Conservation (phyloP, 2,888 invertebrate genomes). For the Ceriagrion tenellum region DNA sequence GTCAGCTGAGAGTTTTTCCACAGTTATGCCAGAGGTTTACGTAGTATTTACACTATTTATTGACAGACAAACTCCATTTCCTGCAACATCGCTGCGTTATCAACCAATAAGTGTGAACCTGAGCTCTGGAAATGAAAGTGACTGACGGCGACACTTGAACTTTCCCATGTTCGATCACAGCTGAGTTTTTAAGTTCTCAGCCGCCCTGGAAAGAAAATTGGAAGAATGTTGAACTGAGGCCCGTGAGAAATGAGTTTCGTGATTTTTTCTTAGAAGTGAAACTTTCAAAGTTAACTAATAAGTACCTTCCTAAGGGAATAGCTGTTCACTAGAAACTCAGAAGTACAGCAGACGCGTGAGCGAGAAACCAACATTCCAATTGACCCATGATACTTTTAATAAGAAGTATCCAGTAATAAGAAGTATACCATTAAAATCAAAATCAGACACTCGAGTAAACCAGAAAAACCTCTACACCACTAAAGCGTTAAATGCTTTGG, state of each 20-base stretch:
- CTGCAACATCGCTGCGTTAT: not conserved
- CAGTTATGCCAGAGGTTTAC: too few species aligned
- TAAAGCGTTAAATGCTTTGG: too few species aligned
- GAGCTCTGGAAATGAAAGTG: not conserved
- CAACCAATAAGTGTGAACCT: too few species aligned
- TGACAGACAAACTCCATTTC: not conserved
- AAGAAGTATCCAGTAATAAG: too few species aligned
- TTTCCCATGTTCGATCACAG: conserved; percentile 13
- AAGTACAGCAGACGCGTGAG: too few species aligned
- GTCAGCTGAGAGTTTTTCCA: too few species aligned
- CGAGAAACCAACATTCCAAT: too few species aligned
- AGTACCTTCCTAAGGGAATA: conserved; percentile 86
- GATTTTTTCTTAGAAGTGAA: conserved; percentile 88
- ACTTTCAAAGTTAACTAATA: conserved; percentile 83
- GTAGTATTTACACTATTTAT: too few species aligned
- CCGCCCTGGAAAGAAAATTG: conserved; percentile 80
- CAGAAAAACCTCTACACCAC: too few species aligned
- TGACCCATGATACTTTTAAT: too few species aligned
- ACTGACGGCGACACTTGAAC: conserved; percentile 27
- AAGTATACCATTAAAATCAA: too few species aligned
- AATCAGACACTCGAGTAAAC: too few species aligned
- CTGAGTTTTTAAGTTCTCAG: conserved; percentile 40
- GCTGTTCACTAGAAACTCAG: conserved; percentile 92
- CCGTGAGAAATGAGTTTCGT: conserved; percentile 88
- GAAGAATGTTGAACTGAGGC: conserved; percentile 84